These are phyloP conservation scores for Catocala fraxini DNA, from an alignment of 2,888 invertebrate genomes.

Conservation along the genomic window DNA sequence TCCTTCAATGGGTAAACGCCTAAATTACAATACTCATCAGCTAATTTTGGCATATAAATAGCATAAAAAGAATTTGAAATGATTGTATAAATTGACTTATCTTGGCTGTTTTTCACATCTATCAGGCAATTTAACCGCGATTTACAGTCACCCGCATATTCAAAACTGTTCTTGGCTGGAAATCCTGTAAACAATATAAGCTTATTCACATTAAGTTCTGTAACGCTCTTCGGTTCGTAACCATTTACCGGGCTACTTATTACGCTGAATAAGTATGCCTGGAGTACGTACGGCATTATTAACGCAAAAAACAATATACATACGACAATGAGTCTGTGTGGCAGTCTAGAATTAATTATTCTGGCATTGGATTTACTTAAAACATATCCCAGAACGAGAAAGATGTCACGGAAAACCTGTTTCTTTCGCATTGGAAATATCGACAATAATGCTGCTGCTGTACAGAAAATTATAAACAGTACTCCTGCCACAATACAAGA, in stretches of 20 bases:
- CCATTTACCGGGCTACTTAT: background rate
- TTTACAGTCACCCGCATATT: background rate
- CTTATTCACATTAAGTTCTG: background rate
- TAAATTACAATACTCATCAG: background rate
- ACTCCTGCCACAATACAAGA: background rate
- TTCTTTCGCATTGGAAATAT: no score
- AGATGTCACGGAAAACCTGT: background rate
- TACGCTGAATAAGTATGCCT: background rate
- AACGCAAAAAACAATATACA: conserved; percentile 1
- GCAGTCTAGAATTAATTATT: background rate
- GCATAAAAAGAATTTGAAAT: background rate
- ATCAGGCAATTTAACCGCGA: background rate
- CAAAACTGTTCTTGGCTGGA: background rate
- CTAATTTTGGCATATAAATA: background rate
- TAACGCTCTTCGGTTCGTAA: background rate
- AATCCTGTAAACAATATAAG: background rate
- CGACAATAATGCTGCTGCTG: no score
- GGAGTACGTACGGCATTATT: conserved; percentile 1
- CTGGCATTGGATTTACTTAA: background rate
- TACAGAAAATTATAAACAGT: no score
- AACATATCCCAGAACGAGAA: background rate
- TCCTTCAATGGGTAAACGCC: background rate
- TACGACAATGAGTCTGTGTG: background rate
- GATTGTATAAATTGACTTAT: background rate
- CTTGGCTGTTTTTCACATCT: background rate